Evolutionary conservation across 2,797 vertebrate species (phyloP), one percentile per base, ranked within the genome.

Genomic region (Malacoraja senta): DNA sequence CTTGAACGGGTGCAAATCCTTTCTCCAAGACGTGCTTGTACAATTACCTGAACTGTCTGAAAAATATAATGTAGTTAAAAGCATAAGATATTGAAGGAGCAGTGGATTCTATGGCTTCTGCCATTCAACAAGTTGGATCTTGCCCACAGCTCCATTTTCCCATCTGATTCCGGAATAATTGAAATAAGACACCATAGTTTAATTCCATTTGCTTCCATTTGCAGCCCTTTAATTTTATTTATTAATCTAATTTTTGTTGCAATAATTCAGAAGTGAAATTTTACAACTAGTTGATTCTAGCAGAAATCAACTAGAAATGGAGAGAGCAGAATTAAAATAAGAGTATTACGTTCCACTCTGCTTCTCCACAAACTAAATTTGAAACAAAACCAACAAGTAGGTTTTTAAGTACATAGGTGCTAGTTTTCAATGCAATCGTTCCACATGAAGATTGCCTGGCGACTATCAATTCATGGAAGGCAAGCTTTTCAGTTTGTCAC

Each of bases 41-140:
- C 99, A 94, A 99, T 99, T 94, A 99, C 98, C 96, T 99, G 99
- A 91, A 99, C 98, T 0, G 98, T 98, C 99, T 99, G 94, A 86
- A 95, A 95, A 0, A 94, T 72, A 94, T 13, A 74, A 53, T 53
- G 68, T 21, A 26, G 79, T 90, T 86, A 95, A 95, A 80, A 0
- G 94, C 93, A 95, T 24, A 74, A 72, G 29, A 53, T 53, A 74
- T 74, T 74, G 71, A 21, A 74, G 71, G 19, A 74, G 21, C 1
- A 74, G 71, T 7, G 7, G 71, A 24, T 4, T 71, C 13, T 71
- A 71, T 15, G 68, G 13, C 1, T 4, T 21, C 19, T 74, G 71
- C 24, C 19, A 74, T 74, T 74, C 71, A 74, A 21, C 71, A 74
- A 26, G 24, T 74, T 74, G 71, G 71, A 26, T 24, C 71, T 74